Evolutionary conservation across 2,797 vertebrate species (phyloP).

Genomic region (Myiotriccus ornatus): DNA sequence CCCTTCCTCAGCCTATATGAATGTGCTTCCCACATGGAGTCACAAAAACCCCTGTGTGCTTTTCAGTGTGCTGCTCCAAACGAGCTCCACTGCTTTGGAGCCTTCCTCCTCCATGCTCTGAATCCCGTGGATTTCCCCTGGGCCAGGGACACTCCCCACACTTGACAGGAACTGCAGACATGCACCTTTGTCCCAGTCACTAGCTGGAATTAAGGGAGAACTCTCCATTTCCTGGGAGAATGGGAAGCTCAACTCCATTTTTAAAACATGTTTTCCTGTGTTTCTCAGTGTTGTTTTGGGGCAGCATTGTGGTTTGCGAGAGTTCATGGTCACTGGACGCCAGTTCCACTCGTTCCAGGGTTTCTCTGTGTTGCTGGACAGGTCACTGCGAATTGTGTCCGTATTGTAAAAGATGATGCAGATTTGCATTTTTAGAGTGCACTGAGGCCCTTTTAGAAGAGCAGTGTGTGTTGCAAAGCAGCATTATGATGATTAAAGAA

Average conservation of each 20-base stretch:
- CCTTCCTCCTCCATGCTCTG: background rate
- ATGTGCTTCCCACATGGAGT: background rate
- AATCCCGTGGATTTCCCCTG: background rate
- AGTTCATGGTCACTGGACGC: background rate
- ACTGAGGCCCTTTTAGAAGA: background rate
- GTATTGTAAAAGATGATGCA: background rate
- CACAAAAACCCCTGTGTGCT: background rate
- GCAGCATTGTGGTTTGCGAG: background rate
- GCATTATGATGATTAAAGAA: conserved; percentile 11
- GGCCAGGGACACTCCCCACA: fast-evolving
- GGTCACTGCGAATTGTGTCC: background rate
- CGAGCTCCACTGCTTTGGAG: background rate
- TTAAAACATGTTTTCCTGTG: background rate
- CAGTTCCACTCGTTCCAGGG: background rate
- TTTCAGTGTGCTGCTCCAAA: background rate
- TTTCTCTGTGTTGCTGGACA: background rate
- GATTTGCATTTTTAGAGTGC: background rate
- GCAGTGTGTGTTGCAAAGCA: background rate
- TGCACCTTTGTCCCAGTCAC: background rate
- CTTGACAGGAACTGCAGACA: background rate
- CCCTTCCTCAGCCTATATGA: background rate
- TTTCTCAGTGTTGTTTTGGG: fast-evolving
- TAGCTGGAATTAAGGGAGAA: background rate
- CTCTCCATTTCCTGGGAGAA: background rate
- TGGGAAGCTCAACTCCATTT: background rate